A percentile compares a stretch with the other conserved stretches of the same genome.
Conservation (phyloP, 2,113 vertebrate species). For the Numida meleagris region DNA sequence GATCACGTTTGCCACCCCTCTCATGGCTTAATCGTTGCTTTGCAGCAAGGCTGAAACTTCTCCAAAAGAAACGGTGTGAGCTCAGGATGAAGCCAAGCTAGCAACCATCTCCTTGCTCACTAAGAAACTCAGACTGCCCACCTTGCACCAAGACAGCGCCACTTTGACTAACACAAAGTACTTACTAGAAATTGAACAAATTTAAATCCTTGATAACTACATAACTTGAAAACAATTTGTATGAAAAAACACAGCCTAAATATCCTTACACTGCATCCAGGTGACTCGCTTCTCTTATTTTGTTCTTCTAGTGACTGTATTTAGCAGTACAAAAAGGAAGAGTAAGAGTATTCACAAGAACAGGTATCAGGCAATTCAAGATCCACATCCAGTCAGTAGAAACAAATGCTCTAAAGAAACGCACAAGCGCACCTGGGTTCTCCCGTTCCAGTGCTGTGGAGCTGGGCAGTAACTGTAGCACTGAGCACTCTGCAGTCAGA, state of each 20-base stretch:
- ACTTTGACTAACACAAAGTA: neutral
- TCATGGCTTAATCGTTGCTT: neutral
- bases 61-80: neutral
- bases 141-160: neutral
- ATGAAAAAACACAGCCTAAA: neutral
- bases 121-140: neutral
- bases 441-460: neutral
- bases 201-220: neutral
- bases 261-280: neutral
- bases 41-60: neutral
- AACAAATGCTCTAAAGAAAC: neutral
- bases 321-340: neutral
- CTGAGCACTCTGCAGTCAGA: neutral
- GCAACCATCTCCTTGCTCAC: neutral
- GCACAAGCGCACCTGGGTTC: neutral
- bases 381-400: neutral
- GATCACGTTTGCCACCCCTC: neutral
- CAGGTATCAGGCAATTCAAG: neutral
- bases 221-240: neutral
- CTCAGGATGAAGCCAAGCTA: too few relatives aligned
- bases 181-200: neutral
- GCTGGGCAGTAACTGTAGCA: neutral
- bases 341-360: neutral
- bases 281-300: neutral
- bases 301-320: rapidly evolving